Percentiles rank a stretch among this genome's conserved stretches.
These are phyloP conservation scores for Oostethus manadensis DNA, from an alignment of 2,113 vertebrate genomes.

Conservation along the genomic window DNA sequence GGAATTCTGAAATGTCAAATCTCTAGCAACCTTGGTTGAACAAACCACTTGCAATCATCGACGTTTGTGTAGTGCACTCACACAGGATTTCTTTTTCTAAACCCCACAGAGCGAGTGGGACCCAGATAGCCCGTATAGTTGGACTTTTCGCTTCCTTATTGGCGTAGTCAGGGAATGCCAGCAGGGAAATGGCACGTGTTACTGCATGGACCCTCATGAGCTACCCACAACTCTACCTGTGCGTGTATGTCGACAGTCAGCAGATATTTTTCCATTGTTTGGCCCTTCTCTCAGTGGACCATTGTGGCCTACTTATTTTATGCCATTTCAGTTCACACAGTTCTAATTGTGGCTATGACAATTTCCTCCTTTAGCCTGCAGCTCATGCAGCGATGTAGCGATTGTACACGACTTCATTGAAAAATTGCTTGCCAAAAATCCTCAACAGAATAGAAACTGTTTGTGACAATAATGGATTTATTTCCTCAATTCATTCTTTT, in stretches of 20 bases:
- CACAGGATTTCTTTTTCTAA: too few species aligned
- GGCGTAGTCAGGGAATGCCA: constrained; percentile 10
- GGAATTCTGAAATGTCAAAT: too few species aligned
- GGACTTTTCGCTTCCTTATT: constrained; percentile 6
- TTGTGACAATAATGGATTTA: constrained; percentile 33
- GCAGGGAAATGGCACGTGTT: constrained; percentile 17
- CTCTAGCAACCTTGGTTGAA: too few species aligned
- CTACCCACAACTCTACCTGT: constrained; percentile 8
- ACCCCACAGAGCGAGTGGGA: background rate
- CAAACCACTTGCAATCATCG: too few species aligned
- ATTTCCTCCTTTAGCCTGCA: constrained; percentile 7
- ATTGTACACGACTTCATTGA: constrained; percentile 9
- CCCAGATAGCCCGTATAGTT: background rate
- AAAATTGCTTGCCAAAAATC: constrained; percentile 15
- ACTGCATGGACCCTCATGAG: constrained; percentile 17
- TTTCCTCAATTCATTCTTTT: constrained; percentile 8
- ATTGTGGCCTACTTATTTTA: constrained; percentile 24
- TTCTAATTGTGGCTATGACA: constrained; percentile 15
- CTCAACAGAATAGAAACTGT: constrained; percentile 19
- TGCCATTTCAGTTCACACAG: constrained; percentile 28
- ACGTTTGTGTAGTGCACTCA: background rate
- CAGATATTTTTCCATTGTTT: constrained; percentile 4
- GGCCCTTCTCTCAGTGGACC: constrained; percentile 7
- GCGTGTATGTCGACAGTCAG: constrained; percentile 13
- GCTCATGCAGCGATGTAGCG: background rate